These are phyloP conservation scores for Eurytoma californica DNA, from an alignment of 2,888 invertebrate genomes.

Conservation along the genomic window DNA sequence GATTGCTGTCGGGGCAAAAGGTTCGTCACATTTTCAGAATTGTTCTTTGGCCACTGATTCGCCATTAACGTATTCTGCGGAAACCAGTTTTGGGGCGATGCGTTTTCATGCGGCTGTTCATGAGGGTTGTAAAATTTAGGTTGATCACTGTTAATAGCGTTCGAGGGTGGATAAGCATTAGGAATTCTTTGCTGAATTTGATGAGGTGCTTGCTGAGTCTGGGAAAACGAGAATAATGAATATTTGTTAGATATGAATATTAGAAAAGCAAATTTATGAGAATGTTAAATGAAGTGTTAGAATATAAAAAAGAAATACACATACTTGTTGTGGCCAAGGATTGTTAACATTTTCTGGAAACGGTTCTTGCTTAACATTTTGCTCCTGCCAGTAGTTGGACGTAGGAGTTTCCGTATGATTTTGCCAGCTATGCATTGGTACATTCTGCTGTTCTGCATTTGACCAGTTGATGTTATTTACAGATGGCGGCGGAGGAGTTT, in stretches of 20 bases:
- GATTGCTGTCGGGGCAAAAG: constrained; percentile 56
- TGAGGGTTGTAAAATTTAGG: constrained; percentile 53
- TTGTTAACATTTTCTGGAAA: constrained; percentile 61
- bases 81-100: constrained; percentile 55
- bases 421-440: constrained; percentile 63
- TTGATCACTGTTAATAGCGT: constrained; percentile 51
- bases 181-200: constrained; percentile 50
- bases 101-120: constrained; percentile 44
- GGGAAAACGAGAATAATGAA: constrained; percentile 30
- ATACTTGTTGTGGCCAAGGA: constrained; percentile 59
- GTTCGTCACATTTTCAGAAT: constrained; percentile 59
- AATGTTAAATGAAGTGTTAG: neutral
- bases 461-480: constrained; percentile 65
- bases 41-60: constrained; percentile 64
- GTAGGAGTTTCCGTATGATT: constrained; percentile 62
- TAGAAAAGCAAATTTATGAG: neutral
- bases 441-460: constrained; percentile 57
- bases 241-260: constrained; percentile 31
- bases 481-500: constrained; percentile 52
- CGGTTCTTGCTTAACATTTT: constrained; percentile 58
- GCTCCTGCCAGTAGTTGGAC: constrained; percentile 65
- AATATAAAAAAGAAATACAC: constrained; percentile 19
- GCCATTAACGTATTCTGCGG: constrained; percentile 49
- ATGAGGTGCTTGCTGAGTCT: constrained; percentile 50
- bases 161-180: constrained; percentile 45